Conservation (phyloP, 1,140 invertebrate species). For the Phymorhynchus buccinoides region DNA sequence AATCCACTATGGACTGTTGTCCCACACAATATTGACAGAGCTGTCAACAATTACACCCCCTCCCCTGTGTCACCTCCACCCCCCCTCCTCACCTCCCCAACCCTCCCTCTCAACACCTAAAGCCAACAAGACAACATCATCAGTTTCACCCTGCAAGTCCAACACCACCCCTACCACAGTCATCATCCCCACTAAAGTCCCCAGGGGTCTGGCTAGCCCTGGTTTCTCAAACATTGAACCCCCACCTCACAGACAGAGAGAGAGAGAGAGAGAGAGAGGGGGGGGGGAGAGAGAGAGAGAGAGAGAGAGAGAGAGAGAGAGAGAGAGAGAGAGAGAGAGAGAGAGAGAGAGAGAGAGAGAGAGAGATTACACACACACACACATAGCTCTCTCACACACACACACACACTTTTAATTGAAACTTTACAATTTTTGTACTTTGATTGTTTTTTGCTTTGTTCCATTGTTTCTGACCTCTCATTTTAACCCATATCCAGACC, state of each 20-base stretch:
- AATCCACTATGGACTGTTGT: constrained; percentile 15
- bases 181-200: too few relatives aligned
- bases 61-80: neutral
- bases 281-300: neutral
- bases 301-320: neutral
- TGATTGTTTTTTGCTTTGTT: too few relatives aligned
- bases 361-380: neutral
- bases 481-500: too few relatives aligned
- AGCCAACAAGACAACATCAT: constrained; percentile 30
- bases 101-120: too few relatives aligned
- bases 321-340: neutral
- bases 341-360: neutral
- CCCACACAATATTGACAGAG: constrained; percentile 34
- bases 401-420: neutral
- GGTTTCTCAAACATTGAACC: too few relatives aligned
- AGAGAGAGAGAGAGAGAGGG: neutral
- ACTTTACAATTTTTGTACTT: neutral
- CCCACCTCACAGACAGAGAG: neutral
- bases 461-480: too few relatives aligned
- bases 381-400: neutral
- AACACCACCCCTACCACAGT: neutral
- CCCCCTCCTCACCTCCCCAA: too few relatives aligned
- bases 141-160: neutral
- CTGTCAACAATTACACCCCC: constrained; percentile 15
- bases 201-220: neutral